A percentile compares a stretch with the other conserved stretches of the same genome.
phyloP scores from a whole-genome alignment of 2,113 vertebrate species.

The Galemys pyrenaicus region DNA sequence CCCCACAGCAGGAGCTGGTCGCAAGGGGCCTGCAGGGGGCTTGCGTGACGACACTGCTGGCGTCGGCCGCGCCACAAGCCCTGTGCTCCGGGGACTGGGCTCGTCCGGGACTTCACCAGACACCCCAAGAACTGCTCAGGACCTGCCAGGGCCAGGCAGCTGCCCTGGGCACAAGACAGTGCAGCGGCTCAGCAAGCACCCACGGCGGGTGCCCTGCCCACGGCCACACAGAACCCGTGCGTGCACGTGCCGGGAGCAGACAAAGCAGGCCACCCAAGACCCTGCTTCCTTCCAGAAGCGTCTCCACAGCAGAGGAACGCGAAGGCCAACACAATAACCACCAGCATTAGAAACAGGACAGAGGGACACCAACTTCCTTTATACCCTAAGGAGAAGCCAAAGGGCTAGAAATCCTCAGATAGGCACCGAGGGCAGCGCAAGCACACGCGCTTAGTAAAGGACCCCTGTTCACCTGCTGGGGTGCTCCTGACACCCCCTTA shows the following conservation, averaged over 20 bases:
- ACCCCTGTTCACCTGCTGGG: not conserved
- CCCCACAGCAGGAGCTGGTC: not conserved
- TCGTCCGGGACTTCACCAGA: not conserved
- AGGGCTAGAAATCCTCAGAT: not conserved
- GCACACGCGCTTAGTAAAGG: not conserved
- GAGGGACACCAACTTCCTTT: not conserved
- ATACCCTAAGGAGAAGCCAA: not conserved
- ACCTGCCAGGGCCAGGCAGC: not conserved
- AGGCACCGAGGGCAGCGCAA: not conserved
- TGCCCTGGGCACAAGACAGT: not conserved
- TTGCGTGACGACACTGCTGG: not conserved
- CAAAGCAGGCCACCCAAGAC: not conserved
- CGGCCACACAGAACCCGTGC: rapidly evolving
- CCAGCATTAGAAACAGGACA: not conserved
- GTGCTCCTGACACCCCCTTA: too few species aligned
- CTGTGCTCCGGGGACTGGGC: not conserved
- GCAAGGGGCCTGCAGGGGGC: too few species aligned
- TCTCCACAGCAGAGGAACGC: not conserved
- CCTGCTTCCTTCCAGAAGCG: not conserved
- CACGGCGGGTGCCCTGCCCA: not conserved
- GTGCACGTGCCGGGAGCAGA: not conserved
- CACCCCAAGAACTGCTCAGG: not conserved
- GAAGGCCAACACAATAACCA: not conserved
- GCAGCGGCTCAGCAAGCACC: not conserved
- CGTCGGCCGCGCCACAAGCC: not conserved